Conservation (phyloP, 2,888 invertebrate genomes). For the Drosophila rellima region DNA sequence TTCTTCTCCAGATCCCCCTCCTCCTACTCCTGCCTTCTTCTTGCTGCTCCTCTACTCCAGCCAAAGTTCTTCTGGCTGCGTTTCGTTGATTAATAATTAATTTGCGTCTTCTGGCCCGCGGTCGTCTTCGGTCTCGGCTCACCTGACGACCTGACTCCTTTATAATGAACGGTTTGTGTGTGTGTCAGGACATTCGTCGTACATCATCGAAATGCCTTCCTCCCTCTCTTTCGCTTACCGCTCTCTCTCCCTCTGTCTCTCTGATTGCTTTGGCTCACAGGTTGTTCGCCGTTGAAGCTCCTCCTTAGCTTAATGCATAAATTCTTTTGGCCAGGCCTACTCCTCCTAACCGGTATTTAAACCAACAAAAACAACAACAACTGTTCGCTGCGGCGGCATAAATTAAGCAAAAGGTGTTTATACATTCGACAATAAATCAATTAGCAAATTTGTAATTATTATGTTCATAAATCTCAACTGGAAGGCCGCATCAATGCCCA, state of each 20-base stretch:
- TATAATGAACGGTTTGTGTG: slow-evolving; percentile 80
- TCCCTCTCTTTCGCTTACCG: neutral
- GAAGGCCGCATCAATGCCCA: slow-evolving; percentile 52
- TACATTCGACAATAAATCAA: slow-evolving; percentile 83
- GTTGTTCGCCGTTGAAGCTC: slow-evolving; percentile 44
- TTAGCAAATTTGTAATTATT: slow-evolving; percentile 84
- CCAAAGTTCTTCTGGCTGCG: slow-evolving; percentile 56
- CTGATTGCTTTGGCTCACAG: slow-evolving; percentile 74
- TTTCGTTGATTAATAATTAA: slow-evolving; percentile 85
- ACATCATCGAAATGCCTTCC: slow-evolving; percentile 74
- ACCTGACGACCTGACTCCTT: slow-evolving; percentile 80
- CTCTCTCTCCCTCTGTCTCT: neutral
- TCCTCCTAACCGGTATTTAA: slow-evolving; percentile 72
- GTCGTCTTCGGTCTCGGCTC: slow-evolving; percentile 50
- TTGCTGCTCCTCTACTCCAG: slow-evolving; percentile 10
- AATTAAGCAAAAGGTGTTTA: slow-evolving; percentile 77
- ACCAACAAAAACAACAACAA: slow-evolving; percentile 40
- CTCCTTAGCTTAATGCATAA: slow-evolving; percentile 63
- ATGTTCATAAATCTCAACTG: slow-evolving; percentile 81
- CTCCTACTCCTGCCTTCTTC: slow-evolving; percentile 14
- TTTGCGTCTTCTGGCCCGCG: slow-evolving; percentile 80
- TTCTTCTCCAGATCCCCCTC: slow-evolving; percentile 18
- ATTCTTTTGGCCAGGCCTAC: slow-evolving; percentile 62
- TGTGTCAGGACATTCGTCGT: slow-evolving; percentile 78
- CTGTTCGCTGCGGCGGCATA: slow-evolving; percentile 56